Conservation (phyloP, 2,888 invertebrate species). For the Melanostoma mellinum region DNA sequence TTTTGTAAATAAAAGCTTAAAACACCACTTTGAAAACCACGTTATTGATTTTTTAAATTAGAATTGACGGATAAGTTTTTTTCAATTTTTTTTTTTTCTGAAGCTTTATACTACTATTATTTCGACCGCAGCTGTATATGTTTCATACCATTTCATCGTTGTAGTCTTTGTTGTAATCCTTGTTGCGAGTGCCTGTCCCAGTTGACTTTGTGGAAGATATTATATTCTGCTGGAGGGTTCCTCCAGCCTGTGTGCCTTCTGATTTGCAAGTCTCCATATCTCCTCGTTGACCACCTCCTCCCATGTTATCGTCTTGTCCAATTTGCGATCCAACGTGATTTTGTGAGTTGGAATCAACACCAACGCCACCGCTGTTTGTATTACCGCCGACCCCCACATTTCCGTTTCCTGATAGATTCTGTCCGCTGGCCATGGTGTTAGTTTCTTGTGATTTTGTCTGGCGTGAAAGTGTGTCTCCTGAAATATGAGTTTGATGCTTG, state of each 20-base stretch:
- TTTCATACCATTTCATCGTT: conserved; percentile 85
- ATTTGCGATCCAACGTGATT: conserved; percentile 86
- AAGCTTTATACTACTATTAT: too few relatives aligned
- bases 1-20: too few relatives aligned
- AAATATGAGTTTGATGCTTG: background rate
- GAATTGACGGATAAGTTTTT: background rate
- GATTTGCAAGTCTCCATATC: conserved; percentile 86
- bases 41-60: too few relatives aligned
- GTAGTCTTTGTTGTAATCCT: conserved; percentile 83
- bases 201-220: conserved; percentile 86
- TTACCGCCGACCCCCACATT: conserved; percentile 76
- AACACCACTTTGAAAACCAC: too few relatives aligned
- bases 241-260: conserved; percentile 92
- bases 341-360: conserved; percentile 86
- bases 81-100: too few relatives aligned
- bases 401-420: conserved; percentile 46
- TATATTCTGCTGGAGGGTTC: conserved; percentile 85
- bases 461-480: conserved; percentile 83
- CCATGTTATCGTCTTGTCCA: conserved; percentile 82
- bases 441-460: conserved; percentile 89
- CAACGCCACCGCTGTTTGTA: conserved; percentile 74
- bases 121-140: too few relatives aligned
- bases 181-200: conserved; percentile 84
- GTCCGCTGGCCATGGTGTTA: conserved; percentile 85
- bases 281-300: conserved; percentile 82